Percentiles rank a stretch among this genome's conserved stretches.
Evolutionary conservation across 2,888 invertebrate genomes (phyloP).

Genomic region (Hypomecis atomaria): DNA sequence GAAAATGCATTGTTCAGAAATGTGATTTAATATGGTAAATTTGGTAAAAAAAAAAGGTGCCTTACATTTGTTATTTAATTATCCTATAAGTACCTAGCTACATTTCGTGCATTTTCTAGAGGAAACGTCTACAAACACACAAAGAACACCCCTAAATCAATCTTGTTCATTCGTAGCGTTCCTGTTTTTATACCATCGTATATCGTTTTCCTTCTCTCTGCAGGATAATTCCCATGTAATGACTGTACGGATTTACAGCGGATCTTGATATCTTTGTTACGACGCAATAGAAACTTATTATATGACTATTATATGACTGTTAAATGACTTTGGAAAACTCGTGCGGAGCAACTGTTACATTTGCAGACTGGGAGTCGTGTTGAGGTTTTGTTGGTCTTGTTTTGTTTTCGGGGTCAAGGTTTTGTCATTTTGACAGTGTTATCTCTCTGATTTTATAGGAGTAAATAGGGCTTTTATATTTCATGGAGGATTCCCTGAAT

Average conservation of each 20-base stretch:
- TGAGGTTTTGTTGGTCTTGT: slow-evolving; percentile 10
- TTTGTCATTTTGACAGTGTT: background rate
- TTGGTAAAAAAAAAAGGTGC: no score
- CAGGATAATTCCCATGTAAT: slow-evolving; percentile 42
- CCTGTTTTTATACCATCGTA: slow-evolving; percentile 20
- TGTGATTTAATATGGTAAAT: no score
- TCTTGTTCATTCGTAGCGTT: slow-evolving; percentile 16
- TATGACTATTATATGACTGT: slow-evolving; percentile 25
- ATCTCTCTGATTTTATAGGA: background rate
- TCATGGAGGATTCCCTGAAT: no score
- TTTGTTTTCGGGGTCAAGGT: background rate
- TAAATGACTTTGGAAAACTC: slow-evolving; percentile 26
- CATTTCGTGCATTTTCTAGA: background rate
- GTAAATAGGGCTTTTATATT: no score
- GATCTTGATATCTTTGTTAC: slow-evolving; percentile 49
- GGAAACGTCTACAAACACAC: slow-evolving; percentile 12
- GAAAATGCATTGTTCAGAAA: no score
- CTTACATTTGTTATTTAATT: no score
- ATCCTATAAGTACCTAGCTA: no score
- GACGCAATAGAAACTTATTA: slow-evolving; percentile 26
- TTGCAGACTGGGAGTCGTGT: slow-evolving; percentile 9
- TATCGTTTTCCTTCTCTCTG: slow-evolving; percentile 24
- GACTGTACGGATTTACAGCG: slow-evolving; percentile 51
- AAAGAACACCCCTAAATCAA: slow-evolving; percentile 16
- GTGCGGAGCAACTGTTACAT: slow-evolving; percentile 13